Conservation (phyloP, 2,797 vertebrate species). For the Pseudomugil gertrudae region DNA sequence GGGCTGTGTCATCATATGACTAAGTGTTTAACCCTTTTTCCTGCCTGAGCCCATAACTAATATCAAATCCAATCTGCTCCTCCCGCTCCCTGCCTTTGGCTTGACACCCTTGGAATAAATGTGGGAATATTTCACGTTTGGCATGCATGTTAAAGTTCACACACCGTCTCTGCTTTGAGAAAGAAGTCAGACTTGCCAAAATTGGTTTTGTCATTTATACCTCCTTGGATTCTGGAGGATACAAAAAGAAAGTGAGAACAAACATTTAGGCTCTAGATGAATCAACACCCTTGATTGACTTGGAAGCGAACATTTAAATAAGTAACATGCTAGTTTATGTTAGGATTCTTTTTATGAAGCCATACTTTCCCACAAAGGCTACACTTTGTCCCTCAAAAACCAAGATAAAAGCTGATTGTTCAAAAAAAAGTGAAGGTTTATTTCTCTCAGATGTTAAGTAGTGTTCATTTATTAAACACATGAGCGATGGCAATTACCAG, state of each 20-base stretch:
- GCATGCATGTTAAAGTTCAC: constrained; percentile 25
- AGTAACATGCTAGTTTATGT: constrained; percentile 9
- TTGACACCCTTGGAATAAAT: constrained; percentile 10
- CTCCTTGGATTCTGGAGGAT: background rate
- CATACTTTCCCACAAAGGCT: constrained; percentile 14
- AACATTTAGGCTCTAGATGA: constrained; percentile 20
- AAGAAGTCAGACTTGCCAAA: constrained; percentile 5
- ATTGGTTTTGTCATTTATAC: constrained; percentile 19
- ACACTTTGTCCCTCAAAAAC: constrained; percentile 5
- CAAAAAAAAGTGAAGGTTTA: constrained; percentile 6
- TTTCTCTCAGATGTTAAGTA: constrained; percentile 24
- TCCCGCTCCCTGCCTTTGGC: constrained; percentile 26
- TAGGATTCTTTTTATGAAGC: constrained; percentile 16
- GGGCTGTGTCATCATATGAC: constrained; percentile 73
- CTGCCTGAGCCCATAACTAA: constrained; percentile 51
- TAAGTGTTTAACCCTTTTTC: constrained; percentile 68
- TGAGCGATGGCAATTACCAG: constrained; percentile 67
- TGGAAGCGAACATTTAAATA: constrained; percentile 10
- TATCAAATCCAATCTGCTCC: constrained; percentile 66
- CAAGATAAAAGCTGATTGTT: constrained; percentile 25
- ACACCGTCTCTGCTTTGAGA: constrained; percentile 1
- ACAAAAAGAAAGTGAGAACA: background rate
- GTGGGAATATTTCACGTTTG: constrained; percentile 25
- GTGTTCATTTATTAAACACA: constrained; percentile 46
- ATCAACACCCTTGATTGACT: constrained; percentile 9